Evolutionary conservation across 2,113 vertebrate genomes (phyloP).

Genomic region (Chloroceryle aenea): DNA sequence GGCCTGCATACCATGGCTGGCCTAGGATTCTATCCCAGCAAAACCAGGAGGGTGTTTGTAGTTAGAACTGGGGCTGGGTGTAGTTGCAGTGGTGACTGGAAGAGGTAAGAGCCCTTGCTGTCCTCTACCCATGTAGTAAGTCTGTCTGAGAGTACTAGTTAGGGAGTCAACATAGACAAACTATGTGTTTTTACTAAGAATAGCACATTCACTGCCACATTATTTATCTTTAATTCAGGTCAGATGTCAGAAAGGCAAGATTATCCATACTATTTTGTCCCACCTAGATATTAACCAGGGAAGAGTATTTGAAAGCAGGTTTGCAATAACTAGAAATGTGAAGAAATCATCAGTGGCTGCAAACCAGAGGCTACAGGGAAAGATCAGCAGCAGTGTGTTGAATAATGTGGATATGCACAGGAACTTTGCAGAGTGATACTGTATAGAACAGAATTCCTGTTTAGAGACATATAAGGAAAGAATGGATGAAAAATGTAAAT

Average conservation of each 20-base stretch:
- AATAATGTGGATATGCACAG: background rate
- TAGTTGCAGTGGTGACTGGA: background rate
- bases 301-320: background rate
- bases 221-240: background rate
- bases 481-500: background rate
- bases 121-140: background rate
- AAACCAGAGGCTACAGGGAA: background rate
- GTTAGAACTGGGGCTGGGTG: background rate
- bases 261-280: background rate
- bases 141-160: background rate
- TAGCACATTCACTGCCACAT: accelerated
- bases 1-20: background rate
- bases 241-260: background rate
- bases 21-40: background rate
- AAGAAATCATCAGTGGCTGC: background rate
- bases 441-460: background rate
- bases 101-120: background rate
- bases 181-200: background rate
- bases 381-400: background rate
- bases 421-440: background rate
- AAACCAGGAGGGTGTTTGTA: background rate
- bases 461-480: background rate
- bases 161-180: background rate
- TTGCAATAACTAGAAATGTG: background rate
- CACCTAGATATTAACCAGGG: background rate